A percentile compares a stretch with the other conserved stretches of the same genome.
Conservation (phyloP, 2,113 vertebrate species). For the Todiramphus saurophagus region DNA sequence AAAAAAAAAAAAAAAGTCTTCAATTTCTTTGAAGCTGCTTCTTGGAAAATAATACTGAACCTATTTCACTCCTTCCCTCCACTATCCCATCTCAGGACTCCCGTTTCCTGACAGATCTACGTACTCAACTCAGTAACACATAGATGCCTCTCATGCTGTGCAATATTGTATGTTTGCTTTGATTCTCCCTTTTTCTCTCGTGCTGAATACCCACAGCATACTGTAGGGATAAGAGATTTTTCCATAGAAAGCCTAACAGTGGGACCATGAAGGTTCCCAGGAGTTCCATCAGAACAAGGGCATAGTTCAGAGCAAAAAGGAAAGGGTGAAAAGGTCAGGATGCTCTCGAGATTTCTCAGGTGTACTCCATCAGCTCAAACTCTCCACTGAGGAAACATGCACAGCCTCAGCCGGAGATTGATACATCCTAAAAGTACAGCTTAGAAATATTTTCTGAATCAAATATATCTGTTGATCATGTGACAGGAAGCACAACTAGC, state of each 20-base stretch:
- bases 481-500: not conserved
- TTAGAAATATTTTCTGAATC: too few species aligned
- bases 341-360: not conserved
- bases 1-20: not conserved
- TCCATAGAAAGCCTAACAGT: not conserved
- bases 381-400: not conserved
- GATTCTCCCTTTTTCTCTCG: not conserved
- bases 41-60: not conserved
- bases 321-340: not conserved
- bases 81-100: not conserved
- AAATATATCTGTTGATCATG: accelerated
- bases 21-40: not conserved
- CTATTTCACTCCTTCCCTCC: not conserved
- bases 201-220: not conserved
- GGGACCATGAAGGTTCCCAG: not conserved
- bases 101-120: not conserved
- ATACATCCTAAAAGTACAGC: not conserved
- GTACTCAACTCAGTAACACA: not conserved
- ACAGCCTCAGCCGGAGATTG: not conserved
- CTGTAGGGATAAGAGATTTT: not conserved
- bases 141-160: not conserved
- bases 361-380: not conserved
- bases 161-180: not conserved
- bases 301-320: not conserved
- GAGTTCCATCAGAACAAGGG: not conserved